phyloP scores from a whole-genome alignment of 64 coral and sea anemone genomes.

The Montipora capricornis region DNA sequence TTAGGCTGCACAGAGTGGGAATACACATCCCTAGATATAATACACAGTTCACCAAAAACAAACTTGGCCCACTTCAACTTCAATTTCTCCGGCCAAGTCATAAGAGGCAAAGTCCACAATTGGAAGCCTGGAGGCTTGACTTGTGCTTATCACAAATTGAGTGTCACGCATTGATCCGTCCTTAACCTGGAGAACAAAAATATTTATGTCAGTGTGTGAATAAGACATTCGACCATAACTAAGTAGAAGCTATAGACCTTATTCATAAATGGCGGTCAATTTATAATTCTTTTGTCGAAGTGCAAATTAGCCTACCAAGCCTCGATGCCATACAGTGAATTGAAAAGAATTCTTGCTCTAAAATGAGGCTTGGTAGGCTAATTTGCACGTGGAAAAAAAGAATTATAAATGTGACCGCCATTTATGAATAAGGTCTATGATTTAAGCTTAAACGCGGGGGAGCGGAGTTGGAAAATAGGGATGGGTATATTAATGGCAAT shows the following conservation, averaged over 20 bases:
- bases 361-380: no score
- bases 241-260: no score
- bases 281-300: no score
- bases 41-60: conserved; percentile 77
- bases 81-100: conserved; percentile 58
- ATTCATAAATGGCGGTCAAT: background rate
- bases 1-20: background rate
- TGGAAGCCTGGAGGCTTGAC: conserved; percentile 57
- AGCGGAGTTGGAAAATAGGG: no score
- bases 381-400: no score
- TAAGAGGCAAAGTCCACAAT: conserved; percentile 68
- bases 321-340: no score
- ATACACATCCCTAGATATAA: conserved; percentile 21
- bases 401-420: no score
- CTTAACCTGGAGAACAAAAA: conserved; percentile 31
- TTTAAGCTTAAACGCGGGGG: no score
- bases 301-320: no score
- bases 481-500: no score
- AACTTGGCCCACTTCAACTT: conserved; percentile 69
- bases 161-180: conserved; percentile 52
- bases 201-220: background rate
- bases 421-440: no score
- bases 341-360: no score
- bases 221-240: background rate
- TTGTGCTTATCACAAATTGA: conserved; percentile 26